phyloP scores from a whole-genome alignment of 2,888 invertebrate genomes.

The Trichopoda pennipes region DNA sequence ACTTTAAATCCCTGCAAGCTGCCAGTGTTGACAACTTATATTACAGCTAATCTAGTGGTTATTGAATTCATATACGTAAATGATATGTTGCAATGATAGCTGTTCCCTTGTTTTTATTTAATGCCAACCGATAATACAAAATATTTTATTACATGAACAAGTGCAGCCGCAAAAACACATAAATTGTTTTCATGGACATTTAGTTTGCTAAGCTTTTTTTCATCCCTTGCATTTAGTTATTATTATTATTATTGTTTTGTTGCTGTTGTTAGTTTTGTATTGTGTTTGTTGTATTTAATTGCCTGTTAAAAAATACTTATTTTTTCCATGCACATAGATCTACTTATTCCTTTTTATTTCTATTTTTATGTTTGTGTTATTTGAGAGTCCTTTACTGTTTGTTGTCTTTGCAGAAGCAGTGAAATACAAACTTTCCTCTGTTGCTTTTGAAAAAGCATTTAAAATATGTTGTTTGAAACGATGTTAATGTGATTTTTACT shows the following conservation, averaged over 20 bases:
- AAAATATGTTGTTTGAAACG: slow-evolving; percentile 48
- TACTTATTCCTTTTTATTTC: background rate
- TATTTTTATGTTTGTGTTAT: background rate
- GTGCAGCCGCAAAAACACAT: slow-evolving; percentile 49
- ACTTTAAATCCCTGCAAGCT: background rate
- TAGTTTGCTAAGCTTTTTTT: slow-evolving; percentile 32
- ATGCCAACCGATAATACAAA: slow-evolving; percentile 20
- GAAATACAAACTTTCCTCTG: background rate
- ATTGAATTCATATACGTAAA: slow-evolving; percentile 16
- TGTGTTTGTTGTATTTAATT: slow-evolving; percentile 53
- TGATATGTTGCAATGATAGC: slow-evolving; percentile 12
- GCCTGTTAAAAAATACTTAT: slow-evolving; percentile 54
- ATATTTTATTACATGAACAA: slow-evolving; percentile 24
- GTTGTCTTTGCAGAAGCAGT: background rate
- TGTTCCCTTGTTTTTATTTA: slow-evolving; percentile 11
- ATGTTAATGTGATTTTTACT: slow-evolving; percentile 43
- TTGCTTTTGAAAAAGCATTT: slow-evolving; percentile 27
- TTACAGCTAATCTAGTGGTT: background rate
- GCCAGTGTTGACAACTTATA: background rate
- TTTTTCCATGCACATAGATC: slow-evolving; percentile 22
- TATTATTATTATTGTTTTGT: too few relatives aligned
- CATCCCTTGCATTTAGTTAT: slow-evolving; percentile 13
- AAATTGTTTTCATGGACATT: slow-evolving; percentile 55
- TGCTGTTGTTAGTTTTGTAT: too few relatives aligned
- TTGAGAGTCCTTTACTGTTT: slow-evolving; percentile 19